Evolutionary conservation across 2,888 invertebrate genomes (phyloP), one percentile per base, ranked within the genome.

Genomic region (Ligdia adustata): DNA sequence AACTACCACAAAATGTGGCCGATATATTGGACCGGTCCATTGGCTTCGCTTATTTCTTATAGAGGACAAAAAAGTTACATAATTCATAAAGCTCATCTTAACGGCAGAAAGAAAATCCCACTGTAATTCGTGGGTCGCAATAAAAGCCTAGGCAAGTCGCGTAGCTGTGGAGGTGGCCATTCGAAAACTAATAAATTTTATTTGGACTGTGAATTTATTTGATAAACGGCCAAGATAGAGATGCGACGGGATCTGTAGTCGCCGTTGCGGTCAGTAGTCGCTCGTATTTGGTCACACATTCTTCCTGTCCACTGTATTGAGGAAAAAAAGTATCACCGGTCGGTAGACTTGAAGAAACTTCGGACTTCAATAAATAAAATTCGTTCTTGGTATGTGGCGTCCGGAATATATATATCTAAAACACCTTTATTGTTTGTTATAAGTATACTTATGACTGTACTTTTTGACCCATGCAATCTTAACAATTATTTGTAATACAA

Each of bases 121-220:
- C 60, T 66, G 69, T 70, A 72, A 79, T 79, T 77, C 71, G 67
- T 72, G 69, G 69, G 56, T 66, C 70, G 75, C 78, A 79, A 78
- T 82, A 83, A 74, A 79, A 70, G 66, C 64, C 70, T 75, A 43
- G 38, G 48, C 48, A 39, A 49, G 72, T 75, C 75, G 66, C 75
- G 64, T 64, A 75, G 75, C 72, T 68, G 75, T 66, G 68, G 67
- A 75, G 72, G 74, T 78, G 81, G 73, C 79, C 77, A 81, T 82
- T 83, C 76, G 79, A 79, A 80, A 81, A 77, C 79, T 80, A 81
- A 83, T 86, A 86, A 83, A 85, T 85, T 83, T 80, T 71, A 69
- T 68, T 74, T 74, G 79, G 75, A 72, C 77, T 77, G 73, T 77
- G 84, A 85, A 81, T 86, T 84, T 84, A 83, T 83, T 85, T 85